Conservation (phyloP, 1,140 invertebrate species). For the Pseudobourletiella spinata region DNA sequence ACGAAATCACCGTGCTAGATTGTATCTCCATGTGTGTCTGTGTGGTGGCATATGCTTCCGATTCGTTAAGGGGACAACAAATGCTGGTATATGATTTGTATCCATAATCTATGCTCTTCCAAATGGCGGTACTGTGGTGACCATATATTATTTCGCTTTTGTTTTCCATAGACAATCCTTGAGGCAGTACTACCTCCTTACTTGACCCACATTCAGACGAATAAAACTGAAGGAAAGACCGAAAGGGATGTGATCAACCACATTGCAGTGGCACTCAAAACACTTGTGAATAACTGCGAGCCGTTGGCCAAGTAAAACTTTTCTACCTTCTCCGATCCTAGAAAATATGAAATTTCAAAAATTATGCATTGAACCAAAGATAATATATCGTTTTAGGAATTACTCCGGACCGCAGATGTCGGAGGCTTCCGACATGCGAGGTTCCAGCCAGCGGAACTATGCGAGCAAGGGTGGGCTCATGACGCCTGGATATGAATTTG, state of each 20-base stretch:
- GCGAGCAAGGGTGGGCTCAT: constrained; percentile 55
- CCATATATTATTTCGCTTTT: too few species aligned
- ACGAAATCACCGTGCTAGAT: constrained; percentile 86
- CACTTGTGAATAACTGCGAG: constrained; percentile 92
- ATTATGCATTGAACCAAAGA: too few species aligned
- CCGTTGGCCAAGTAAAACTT: constrained; percentile 73
- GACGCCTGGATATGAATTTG: constrained; percentile 74
- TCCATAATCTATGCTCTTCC: too few species aligned
- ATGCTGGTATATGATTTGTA: constrained; percentile 93
- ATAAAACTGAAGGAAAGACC: constrained; percentile 76
- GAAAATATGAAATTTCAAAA: too few species aligned
- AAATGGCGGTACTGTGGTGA: not conserved
- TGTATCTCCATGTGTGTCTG: constrained; percentile 93
- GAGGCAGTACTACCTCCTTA: constrained; percentile 94
- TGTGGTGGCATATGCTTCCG: constrained; percentile 93
- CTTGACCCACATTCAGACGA: constrained; percentile 81
- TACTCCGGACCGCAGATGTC: constrained; percentile 83
- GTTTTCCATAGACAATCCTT: constrained; percentile 66
- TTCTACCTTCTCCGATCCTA: too few species aligned
- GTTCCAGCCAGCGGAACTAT: constrained; percentile 70
- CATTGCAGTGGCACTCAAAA: constrained; percentile 87
- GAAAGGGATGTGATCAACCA: constrained; percentile 93
- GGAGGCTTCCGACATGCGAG: constrained; percentile 69
- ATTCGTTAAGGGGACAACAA: constrained; percentile 89
- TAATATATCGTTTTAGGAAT: constrained; percentile 56